Conservation (phyloP, 2,888 invertebrate species). For the Platerodrilus igneus region DNA sequence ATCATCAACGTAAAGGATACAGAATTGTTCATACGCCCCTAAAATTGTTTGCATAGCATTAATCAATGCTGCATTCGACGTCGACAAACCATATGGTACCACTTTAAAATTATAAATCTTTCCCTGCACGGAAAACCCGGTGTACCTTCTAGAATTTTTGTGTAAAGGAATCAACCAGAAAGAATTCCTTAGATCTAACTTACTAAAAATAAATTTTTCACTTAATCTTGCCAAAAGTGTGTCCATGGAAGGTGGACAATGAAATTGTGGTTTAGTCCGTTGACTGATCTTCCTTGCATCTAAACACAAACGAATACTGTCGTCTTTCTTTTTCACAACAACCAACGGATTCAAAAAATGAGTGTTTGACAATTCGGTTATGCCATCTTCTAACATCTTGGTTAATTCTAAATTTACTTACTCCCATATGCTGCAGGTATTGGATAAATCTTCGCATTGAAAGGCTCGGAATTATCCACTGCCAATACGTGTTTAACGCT, state of each 20-base stretch:
- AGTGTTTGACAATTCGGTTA: neutral
- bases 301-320: constrained; percentile 5
- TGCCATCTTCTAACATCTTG: constrained; percentile 1
- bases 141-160: constrained; percentile 2
- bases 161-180: constrained; percentile 7
- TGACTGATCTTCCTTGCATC: constrained; percentile 8
- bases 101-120: constrained; percentile 12
- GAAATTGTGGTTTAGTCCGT: neutral
- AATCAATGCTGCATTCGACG: constrained; percentile 7
- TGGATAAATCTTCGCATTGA: constrained; percentile 4
- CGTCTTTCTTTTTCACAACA: constrained; percentile 6
- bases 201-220: constrained; percentile 3
- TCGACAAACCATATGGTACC: constrained; percentile 12
- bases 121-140: constrained; percentile 4
- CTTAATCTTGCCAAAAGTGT: constrained; percentile 6
- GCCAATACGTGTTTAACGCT: constrained; percentile 1
- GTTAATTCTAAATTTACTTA: constrained; percentile 5
- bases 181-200: constrained; percentile 13
- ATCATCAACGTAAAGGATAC: constrained; percentile 13
- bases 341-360: constrained; percentile 8
- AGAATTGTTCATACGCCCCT: constrained; percentile 9
- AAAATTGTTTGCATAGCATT: constrained; percentile 9
- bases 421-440: constrained; percentile 1
- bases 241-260: constrained; percentile 6
- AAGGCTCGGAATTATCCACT: neutral